A percentile compares a stretch with the other conserved stretches of the same genome.
phyloP scores from a whole-genome alignment of 2,113 vertebrate species.

The Falco punctatus region DNA sequence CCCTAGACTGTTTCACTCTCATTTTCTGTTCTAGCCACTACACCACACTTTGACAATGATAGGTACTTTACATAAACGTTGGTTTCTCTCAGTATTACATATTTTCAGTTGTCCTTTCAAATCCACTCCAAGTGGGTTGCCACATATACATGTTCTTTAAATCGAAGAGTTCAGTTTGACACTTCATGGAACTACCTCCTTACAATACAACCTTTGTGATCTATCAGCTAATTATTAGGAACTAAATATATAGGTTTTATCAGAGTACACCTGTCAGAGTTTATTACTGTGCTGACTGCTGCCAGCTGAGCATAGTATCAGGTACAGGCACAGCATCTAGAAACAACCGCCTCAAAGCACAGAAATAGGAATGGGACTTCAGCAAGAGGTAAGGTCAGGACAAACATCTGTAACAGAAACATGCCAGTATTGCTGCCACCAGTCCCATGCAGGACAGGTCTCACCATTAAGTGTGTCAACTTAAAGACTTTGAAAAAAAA shows the following conservation, averaged over 20 bases:
- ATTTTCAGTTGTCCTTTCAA: constrained; percentile 36
- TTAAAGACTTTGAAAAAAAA: not conserved
- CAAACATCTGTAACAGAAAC: not conserved
- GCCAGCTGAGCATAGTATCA: not conserved
- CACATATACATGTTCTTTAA: not conserved
- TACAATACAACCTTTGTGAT: not conserved
- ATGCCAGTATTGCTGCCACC: not conserved
- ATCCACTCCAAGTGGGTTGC: not conserved
- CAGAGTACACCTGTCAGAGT: not conserved
- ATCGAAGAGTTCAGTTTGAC: not conserved
- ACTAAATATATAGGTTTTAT: not conserved
- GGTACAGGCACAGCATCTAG: not conserved
- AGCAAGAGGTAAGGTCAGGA: not conserved
- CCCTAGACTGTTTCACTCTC: not conserved
- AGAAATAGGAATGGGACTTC: not conserved
- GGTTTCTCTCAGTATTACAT: not conserved
- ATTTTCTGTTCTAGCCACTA: constrained; percentile 15
- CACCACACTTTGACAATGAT: not conserved
- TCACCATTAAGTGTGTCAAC: not conserved
- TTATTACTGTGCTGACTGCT: not conserved
- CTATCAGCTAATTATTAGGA: not conserved
- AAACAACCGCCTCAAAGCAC: not conserved
- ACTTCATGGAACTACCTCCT: not conserved
- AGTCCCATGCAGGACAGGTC: not conserved
- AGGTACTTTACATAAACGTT: not conserved